phyloP scores from a whole-genome alignment of 2,113 vertebrate genomes.

The Ailurus styani region DNA sequence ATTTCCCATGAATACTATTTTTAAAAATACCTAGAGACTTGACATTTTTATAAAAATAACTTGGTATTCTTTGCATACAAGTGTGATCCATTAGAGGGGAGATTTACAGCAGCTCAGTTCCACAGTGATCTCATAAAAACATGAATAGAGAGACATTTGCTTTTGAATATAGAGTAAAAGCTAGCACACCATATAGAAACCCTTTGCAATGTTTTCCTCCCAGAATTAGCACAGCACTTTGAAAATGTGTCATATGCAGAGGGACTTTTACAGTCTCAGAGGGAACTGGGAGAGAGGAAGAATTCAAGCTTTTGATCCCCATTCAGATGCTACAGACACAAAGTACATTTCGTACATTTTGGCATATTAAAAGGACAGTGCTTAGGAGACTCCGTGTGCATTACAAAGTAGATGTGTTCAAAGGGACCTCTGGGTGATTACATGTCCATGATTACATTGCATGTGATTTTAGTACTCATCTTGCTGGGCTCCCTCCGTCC shows the following conservation, averaged over 20 bases:
- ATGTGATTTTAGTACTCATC: neutral
- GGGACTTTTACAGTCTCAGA: neutral
- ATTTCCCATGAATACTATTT: conserved; percentile 40
- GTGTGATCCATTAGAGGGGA: conserved; percentile 61
- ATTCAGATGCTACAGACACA: neutral
- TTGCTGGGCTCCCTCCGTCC: neutral
- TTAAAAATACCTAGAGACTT: conserved; percentile 73
- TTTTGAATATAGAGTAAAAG: neutral
- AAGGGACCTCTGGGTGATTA: neutral
- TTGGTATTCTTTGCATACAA: conserved; percentile 30
- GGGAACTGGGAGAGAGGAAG: neutral
- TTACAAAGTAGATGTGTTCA: neutral
- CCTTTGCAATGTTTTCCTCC: conserved; percentile 1
- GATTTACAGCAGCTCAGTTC: conserved; percentile 46
- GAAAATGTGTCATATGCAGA: neutral
- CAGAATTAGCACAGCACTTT: neutral
- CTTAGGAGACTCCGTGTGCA: neutral
- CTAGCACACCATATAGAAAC: conserved; percentile 10
- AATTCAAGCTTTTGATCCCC: neutral
- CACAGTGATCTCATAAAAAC: conserved; percentile 33
- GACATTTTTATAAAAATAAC: conserved; percentile 70
- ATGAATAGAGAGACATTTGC: neutral
- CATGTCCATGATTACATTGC: fast-evolving
- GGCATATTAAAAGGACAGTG: neutral
- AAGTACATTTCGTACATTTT: neutral